A percentile compares a stretch with the other conserved stretches of the same genome.
Evolutionary conservation across 1,140 invertebrate genomes (phyloP).

Genomic region (Pseudomyrmex sp.): DNA sequence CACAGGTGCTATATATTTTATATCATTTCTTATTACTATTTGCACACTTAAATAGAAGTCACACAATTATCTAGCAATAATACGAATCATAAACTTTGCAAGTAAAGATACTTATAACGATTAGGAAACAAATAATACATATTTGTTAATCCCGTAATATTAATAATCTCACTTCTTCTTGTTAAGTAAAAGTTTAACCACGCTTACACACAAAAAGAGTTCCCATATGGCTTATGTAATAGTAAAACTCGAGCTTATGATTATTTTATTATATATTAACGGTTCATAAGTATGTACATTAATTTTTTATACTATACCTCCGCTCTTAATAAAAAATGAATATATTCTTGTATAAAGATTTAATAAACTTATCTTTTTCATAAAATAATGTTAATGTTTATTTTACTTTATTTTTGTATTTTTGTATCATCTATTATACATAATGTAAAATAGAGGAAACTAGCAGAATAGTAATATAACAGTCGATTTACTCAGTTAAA

Average conservation of each 20-base stretch:
- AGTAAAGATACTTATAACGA: slow-evolving; percentile 46
- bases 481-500: too few species aligned
- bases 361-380: slow-evolving; percentile 67
- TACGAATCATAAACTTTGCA: slow-evolving; percentile 20
- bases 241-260: slow-evolving; percentile 67
- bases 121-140: slow-evolving; percentile 53
- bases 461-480: background rate
- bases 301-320: slow-evolving; percentile 67
- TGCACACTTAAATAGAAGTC: slow-evolving; percentile 63
- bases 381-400: background rate
- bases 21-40: slow-evolving; percentile 58
- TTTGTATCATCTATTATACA: too few species aligned
- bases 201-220: slow-evolving; percentile 20
- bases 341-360: slow-evolving; percentile 67
- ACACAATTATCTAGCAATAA: slow-evolving; percentile 31
- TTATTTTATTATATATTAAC: slow-evolving; percentile 61
- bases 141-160: slow-evolving; percentile 71
- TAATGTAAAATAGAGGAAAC: too few species aligned
- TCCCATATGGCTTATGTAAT: slow-evolving; percentile 41
- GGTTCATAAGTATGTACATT: slow-evolving; percentile 64
- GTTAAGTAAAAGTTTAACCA: slow-evolving; percentile 66
- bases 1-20: slow-evolving; percentile 68
- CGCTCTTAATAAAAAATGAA: slow-evolving; percentile 40
- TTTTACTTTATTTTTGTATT: background rate
- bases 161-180: slow-evolving; percentile 48